These are phyloP conservation scores for Benthosema pterotum DNA, from an alignment of 2,797 vertebrate species.

Conservation along the genomic window DNA sequence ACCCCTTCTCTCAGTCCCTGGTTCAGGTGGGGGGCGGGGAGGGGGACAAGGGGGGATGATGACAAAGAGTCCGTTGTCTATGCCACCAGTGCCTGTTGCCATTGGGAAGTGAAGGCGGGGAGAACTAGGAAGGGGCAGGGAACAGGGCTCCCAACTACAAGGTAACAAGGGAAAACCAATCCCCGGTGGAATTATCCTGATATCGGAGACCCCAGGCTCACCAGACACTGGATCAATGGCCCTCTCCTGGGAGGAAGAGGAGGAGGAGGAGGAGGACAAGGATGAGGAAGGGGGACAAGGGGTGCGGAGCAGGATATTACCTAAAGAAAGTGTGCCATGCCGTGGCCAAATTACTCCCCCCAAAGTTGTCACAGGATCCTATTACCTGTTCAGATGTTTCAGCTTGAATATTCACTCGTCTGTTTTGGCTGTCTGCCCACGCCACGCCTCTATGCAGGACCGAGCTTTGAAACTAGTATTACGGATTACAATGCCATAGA, in stretches of 20 bases:
- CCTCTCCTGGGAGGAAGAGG: slow-evolving; percentile 63
- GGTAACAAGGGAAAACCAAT: slow-evolving; percentile 85
- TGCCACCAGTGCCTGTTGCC: slow-evolving; percentile 49
- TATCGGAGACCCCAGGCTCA: slow-evolving; percentile 75
- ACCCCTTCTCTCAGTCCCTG: slow-evolving; percentile 56
- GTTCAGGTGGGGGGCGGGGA: slow-evolving; percentile 54
- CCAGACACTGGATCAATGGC: slow-evolving; percentile 77
- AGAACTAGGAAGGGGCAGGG: slow-evolving; percentile 80
- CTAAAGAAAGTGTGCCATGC: slow-evolving; percentile 75
- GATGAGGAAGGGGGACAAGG: slow-evolving; percentile 57
- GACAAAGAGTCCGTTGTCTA: slow-evolving; percentile 78
- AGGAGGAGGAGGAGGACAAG: slow-evolving; percentile 36
- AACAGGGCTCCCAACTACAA: slow-evolving; percentile 80
- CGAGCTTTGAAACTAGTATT: slow-evolving; percentile 53
- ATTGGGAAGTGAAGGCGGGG: slow-evolving; percentile 76
- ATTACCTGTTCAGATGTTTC: slow-evolving; percentile 83
- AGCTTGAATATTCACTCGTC: slow-evolving; percentile 75
- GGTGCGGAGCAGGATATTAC: slow-evolving; percentile 79
- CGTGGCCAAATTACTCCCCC: slow-evolving; percentile 75
- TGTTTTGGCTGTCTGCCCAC: slow-evolving; percentile 63
- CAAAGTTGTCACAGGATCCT: slow-evolving; percentile 69
- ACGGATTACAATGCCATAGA: slow-evolving; percentile 48
- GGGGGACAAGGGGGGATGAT: too few relatives aligned
- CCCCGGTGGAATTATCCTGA: slow-evolving; percentile 80
- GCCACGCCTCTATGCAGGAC: slow-evolving; percentile 53